Base-by-base conservation (phyloP, 2,888 invertebrate species). In the Andrena trimmerana region DNA sequence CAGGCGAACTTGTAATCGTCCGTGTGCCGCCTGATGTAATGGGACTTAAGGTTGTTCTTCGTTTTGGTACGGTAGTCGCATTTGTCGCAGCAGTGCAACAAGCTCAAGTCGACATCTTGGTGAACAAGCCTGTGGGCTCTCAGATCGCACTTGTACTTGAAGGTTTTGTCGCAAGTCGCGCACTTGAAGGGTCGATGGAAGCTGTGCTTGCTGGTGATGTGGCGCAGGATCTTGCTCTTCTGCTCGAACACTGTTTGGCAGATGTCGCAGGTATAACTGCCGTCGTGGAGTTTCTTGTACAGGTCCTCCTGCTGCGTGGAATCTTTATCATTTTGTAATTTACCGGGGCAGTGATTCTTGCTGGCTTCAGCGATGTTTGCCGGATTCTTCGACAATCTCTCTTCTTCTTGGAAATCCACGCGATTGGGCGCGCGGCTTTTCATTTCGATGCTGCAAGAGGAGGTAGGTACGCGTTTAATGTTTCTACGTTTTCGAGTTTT, bases 111-210 rank as follows among this genome's bases (percentile, higher is more conserved):
- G 6, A 85, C 16, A 0, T 86, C 86, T 20, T 90, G 84, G 54
- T 92, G 91, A 5, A 85, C 60, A 6, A 87, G 8, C 36, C 78
- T 73, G 66, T 92, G 91, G 0, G 87, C 78, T 31, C 91, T 92
- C n/a, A 92, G 57, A 36, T 92, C 90, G 78, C 90, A 90, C 8
- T 92, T 91, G 77, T 91, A 90, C 33, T 91, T 91, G 76, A 92
- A 92, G 4, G 80, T 83, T 36, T 92, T 91, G 2, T 83, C 65
- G 50, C 91, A 92, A 7, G 54, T 33, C 0, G 77, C 57, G 50
- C 91, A 92, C 48, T 90, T 87, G 73, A 90, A 92, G 0, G 90
- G 90, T 0, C 91, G 87, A 52, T 88, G 88, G 36, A 86, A 89
- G 36, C 91, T 92, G 83, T 91, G 92, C 65, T 91, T 91, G 77